Percentiles rank a stretch among this genome's conserved stretches.
Evolutionary conservation across 2,888 invertebrate species (phyloP).

Genomic region (Drosophila putrida): DNA sequence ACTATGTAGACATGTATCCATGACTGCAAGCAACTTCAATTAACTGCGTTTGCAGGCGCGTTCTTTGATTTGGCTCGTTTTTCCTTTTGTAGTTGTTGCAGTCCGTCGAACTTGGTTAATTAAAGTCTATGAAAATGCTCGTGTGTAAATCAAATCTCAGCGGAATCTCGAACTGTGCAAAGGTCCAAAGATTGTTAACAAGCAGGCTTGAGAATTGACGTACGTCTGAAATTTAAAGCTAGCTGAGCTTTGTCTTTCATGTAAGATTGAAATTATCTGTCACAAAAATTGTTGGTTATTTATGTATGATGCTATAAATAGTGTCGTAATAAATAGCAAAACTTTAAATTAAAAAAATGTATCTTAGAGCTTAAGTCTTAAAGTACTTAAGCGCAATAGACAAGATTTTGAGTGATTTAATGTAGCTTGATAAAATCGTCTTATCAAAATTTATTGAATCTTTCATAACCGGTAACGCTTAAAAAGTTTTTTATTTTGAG

Average conservation of each 20-base stretch:
- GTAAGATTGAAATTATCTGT: too few species aligned
- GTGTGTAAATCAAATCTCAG: conserved; percentile 38
- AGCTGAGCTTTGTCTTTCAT: background rate
- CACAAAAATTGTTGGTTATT: too few species aligned
- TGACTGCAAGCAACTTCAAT: conserved; percentile 51
- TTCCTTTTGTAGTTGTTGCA: background rate
- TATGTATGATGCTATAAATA: too few species aligned
- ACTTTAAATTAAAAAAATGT: too few species aligned
- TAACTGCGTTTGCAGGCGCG: conserved; percentile 39
- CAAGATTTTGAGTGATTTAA: too few species aligned
- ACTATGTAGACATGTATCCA: conserved; percentile 28
- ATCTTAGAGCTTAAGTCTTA: too few species aligned
- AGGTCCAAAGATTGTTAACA: conserved; percentile 1
- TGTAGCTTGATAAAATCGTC: too few species aligned
- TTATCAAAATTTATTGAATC: too few species aligned
- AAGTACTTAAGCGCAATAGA: too few species aligned
- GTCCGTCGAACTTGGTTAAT: conserved; percentile 38
- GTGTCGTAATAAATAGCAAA: too few species aligned
- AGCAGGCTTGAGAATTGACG: background rate
- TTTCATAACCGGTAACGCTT: too few species aligned
- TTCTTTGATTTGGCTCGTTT: conserved; percentile 42
- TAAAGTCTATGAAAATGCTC: conserved; percentile 49
- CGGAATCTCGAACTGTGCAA: conserved; percentile 10
- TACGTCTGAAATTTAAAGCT: background rate
- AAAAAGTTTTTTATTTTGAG: too few species aligned